Evolutionary conservation across 1,140 invertebrate genomes (phyloP), one percentile per base, ranked within the genome.

Genomic region (Euschistus heros): DNA sequence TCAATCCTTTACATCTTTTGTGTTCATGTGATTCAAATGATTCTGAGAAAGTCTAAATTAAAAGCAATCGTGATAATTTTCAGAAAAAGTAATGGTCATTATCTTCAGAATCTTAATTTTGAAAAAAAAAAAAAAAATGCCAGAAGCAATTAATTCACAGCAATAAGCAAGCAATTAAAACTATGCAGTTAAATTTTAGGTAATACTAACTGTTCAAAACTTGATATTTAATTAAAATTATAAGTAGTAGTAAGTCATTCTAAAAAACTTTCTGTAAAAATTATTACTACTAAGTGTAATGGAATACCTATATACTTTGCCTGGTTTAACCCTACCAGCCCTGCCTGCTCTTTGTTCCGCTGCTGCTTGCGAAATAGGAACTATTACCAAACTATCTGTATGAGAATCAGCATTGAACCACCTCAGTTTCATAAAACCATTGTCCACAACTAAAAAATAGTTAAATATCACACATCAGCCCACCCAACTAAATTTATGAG

Each of bases 401-500:
- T 88, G 86, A 17, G 89, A 87, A 30, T 86, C 81, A 0, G 86
- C 80, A 73, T 97, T 92, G 73, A 89, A 96, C 80, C 91, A 94
- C 33, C 89, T 86, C 60, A 96, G 75, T 80, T 98, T 99, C n/a
- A 95, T 91, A 79, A 95, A 99, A 2, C 97, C 97, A 77, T 91
- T 88, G 75, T 99, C 97, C 62, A 98, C 85, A 55, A 98, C 94
- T 92, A 71, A 37, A 81, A 82, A 68, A 69, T 70, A 67, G 63
- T 22, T 22, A 54, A 54, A 26, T 22, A 54, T 54, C 15, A 37
- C 10, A 37, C 13, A 13, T 37, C 3, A 37, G 33, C 33, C 33
- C 33, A 37, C 33, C 33, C 33, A 6, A 37, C 33, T 37, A 37
- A 6, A 10, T 13, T 6, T 30, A 8, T 30, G 8, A 30, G 30